Conservation (phyloP, 1,140 invertebrate species). For the Amphibalanus amphitrite region DNA sequence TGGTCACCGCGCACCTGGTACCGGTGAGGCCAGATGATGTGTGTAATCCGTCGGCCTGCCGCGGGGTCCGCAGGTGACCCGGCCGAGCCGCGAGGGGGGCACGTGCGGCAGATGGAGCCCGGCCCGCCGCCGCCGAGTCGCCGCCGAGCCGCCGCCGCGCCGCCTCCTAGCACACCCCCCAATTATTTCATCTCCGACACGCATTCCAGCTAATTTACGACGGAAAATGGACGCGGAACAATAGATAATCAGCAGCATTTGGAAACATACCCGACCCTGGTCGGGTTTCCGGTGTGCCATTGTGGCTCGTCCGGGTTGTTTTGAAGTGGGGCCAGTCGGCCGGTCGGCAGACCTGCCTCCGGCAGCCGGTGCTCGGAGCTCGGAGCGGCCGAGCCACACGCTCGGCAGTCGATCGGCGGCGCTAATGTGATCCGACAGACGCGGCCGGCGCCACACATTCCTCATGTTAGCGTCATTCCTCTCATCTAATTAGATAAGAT, state of each 20-base stretch:
- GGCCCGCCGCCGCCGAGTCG: too few relatives aligned
- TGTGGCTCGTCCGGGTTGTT: not conserved
- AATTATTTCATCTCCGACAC: not conserved
- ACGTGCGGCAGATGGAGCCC: not conserved
- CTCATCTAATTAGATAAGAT: not conserved
- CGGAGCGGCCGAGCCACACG: too few relatives aligned
- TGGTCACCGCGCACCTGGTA: not conserved
- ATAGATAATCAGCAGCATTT: not conserved
- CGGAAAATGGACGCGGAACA: not conserved
- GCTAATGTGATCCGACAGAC: not conserved
- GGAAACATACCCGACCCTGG: not conserved
- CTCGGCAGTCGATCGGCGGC: not conserved
- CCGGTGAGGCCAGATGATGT: not conserved
- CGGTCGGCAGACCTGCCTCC: too few relatives aligned
- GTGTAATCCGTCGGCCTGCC: not conserved
- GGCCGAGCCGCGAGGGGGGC: too few relatives aligned
- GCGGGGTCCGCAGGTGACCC: not conserved
- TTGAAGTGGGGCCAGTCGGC: not conserved
- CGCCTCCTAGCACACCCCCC: not conserved
- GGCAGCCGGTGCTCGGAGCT: too few relatives aligned
- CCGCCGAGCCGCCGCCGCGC: too few relatives aligned
- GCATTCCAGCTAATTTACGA: constrained; percentile 1
- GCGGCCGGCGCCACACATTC: not conserved
- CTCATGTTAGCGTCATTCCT: not conserved
- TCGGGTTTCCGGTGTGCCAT: not conserved